Conservation (phyloP, 2,797 vertebrate species). For the Poecilia wingei region DNA sequence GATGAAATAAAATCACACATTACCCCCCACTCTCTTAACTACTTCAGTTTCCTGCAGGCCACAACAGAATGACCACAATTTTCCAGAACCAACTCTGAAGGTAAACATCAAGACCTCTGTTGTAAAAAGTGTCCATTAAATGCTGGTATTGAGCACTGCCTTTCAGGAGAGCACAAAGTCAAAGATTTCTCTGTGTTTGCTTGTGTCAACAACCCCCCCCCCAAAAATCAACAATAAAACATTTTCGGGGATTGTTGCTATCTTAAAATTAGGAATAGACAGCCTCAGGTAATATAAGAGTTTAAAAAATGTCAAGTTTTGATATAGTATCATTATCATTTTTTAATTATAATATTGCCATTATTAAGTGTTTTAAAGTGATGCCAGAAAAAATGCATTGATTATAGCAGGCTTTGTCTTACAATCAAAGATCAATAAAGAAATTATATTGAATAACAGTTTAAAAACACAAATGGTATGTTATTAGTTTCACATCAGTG, state of each 20-base stretch:
- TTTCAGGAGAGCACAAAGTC: constrained; percentile 21
- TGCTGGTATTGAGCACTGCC: constrained; percentile 11
- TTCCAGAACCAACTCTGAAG: constrained; percentile 33
- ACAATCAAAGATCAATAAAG: background rate
- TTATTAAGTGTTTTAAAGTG: background rate
- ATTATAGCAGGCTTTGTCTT: background rate
- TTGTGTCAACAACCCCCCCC: background rate
- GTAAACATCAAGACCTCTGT: constrained; percentile 28
- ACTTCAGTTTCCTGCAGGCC: constrained; percentile 40
- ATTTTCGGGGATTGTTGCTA: background rate
- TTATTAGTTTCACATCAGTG: background rate
- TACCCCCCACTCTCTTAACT: constrained; percentile 22
- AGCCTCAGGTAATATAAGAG: background rate
- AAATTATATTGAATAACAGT: background rate
- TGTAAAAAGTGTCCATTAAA: constrained; percentile 29
- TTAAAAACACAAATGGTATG: background rate
- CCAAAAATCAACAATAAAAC: background rate
- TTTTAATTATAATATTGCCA: background rate
- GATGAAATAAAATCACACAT: constrained; percentile 27
- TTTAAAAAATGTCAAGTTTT: background rate
- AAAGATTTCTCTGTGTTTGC: background rate
- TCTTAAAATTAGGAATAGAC: background rate
- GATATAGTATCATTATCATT: background rate
- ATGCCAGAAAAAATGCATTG: background rate
- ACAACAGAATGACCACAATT: constrained; percentile 36